Percentiles rank a stretch among this genome's conserved stretches.
Conservation (phyloP, 2,797 vertebrate genomes). For the Mionectes olivaceus region DNA sequence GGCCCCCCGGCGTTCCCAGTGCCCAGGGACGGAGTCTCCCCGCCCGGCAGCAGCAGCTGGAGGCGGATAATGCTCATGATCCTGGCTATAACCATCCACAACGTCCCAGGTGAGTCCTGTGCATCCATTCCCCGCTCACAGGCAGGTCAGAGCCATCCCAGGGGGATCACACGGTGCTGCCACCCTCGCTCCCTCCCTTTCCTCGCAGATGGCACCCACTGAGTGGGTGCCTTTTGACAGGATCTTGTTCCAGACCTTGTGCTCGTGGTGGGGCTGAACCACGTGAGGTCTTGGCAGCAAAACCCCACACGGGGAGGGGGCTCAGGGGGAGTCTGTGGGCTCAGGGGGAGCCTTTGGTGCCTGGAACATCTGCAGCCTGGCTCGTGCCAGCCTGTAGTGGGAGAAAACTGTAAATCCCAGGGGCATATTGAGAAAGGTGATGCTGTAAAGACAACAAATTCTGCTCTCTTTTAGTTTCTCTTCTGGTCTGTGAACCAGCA, state of each 20-base stretch:
- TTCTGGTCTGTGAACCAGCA: not conserved
- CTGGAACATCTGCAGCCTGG: not conserved
- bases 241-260: not conserved
- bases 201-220: accelerated
- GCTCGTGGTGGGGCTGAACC: not conserved
- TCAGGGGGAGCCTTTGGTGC: not conserved
- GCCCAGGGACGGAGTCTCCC: not conserved
- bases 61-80: constrained; percentile 89
- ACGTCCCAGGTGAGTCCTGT: constrained; percentile 88
- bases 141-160: accelerated
- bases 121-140: not conserved
- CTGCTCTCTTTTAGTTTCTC: not conserved
- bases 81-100: constrained; percentile 96
- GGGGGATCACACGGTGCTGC: accelerated
- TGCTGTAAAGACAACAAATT: not conserved
- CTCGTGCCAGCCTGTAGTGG: not conserved
- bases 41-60: constrained; percentile 83
- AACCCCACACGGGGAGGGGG: not conserved
- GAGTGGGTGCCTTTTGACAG: not conserved
- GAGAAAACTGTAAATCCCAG: accelerated
- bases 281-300: not conserved
- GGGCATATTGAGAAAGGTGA: not conserved
- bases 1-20: not conserved
- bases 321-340: not conserved
- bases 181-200: not conserved